Percentiles rank a stretch among this genome's conserved stretches.
These are phyloP conservation scores for Kradibia gibbosae DNA, from an alignment of 1,140 invertebrate species.

Conservation along the genomic window DNA sequence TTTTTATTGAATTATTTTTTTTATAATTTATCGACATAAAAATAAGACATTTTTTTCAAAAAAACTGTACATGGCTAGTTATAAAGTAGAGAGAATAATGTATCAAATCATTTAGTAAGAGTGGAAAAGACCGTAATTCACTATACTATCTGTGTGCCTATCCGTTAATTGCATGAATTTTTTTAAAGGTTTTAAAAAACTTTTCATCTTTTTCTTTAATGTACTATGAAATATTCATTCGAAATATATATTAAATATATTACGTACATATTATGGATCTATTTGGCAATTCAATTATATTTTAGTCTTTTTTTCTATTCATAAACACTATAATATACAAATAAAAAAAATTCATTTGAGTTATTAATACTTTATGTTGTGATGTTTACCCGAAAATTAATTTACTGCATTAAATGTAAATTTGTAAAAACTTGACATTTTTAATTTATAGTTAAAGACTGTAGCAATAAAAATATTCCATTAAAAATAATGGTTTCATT, in stretches of 20 bases:
- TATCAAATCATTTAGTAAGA: background rate
- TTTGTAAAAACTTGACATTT: too few species aligned
- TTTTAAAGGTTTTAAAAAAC: background rate
- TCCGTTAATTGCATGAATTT: background rate
- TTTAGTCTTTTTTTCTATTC: too few species aligned
- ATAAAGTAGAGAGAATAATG: background rate
- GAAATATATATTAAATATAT: background rate
- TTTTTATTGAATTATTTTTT: background rate
- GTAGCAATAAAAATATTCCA: too few species aligned
- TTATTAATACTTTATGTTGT: too few species aligned
- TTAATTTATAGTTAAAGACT: too few species aligned
- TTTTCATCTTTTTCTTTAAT: background rate
- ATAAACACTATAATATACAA: too few species aligned
- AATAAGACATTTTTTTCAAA: background rate
- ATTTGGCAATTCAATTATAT: too few species aligned
- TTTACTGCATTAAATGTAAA: too few species aligned
- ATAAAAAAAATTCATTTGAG: too few species aligned
- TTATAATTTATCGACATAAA: background rate
- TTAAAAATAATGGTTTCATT: slow-evolving; percentile 34
- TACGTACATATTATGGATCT: too few species aligned
- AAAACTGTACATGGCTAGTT: background rate
- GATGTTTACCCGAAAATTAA: too few species aligned
- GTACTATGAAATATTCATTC: background rate
- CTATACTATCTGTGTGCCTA: background rate
- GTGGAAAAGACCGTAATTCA: background rate